Percentiles rank a stretch among this genome's conserved stretches.
Conservation (phyloP, 92 coral and sea anemone genomes). For the Phenganax stokvisi region DNA sequence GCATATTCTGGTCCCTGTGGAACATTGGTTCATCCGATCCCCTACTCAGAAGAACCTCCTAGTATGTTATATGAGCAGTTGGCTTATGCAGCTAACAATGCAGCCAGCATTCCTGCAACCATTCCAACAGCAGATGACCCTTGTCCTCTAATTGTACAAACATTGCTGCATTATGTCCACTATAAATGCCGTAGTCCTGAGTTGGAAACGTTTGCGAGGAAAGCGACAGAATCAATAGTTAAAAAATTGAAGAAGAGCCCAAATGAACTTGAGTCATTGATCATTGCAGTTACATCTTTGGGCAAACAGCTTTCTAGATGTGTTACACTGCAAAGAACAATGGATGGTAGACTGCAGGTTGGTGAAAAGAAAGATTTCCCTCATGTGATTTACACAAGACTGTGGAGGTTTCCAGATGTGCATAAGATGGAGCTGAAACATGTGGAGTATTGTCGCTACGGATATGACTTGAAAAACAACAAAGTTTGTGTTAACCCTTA, state of each 20-base stretch:
- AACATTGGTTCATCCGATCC: conserved; percentile 17
- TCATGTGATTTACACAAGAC: conserved; percentile 95
- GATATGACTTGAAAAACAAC: conserved; percentile 92
- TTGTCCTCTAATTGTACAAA: conserved; percentile 93
- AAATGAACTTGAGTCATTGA: conserved; percentile 88
- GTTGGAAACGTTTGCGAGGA: conserved; percentile 86
- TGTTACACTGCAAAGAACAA: conserved; percentile 92
- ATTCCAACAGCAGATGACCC: conserved; percentile 98
- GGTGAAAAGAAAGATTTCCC: conserved; percentile 99
- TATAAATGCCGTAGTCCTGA: conserved; percentile 81
- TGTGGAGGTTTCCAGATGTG: conserved; percentile 99
- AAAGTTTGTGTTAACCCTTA: conserved; percentile 99
- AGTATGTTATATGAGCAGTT: conserved; percentile 41
- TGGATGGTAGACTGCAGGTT: conserved; percentile 97
- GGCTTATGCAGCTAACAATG: conserved; percentile 48
- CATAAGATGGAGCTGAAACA: conserved; percentile 99
- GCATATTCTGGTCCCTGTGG: conserved; percentile 34
- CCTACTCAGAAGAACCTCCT: conserved; percentile 36
- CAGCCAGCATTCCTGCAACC: conserved; percentile 58
- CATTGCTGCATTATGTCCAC: conserved; percentile 90
- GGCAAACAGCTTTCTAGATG: conserved; percentile 97
- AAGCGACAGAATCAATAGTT: conserved; percentile 93
- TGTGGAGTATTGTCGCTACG: conserved; percentile 92
- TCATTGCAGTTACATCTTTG: conserved; percentile 89
- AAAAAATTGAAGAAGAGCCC: conserved; percentile 92